Evolutionary conservation across 1,140 invertebrate species (phyloP).

Genomic region (Danaus plexippus): DNA sequence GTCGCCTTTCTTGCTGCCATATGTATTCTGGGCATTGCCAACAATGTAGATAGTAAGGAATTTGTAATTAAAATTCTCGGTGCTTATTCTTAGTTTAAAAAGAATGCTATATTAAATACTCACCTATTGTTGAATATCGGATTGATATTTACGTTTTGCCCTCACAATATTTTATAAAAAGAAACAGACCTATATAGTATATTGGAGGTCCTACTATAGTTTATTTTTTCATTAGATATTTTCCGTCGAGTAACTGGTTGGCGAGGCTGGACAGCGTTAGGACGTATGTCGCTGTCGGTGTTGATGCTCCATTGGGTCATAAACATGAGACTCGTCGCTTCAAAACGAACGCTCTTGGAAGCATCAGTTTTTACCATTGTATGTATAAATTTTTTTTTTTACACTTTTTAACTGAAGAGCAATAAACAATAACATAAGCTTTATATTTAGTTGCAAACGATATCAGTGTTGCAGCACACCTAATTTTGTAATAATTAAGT

Average conservation of each 20-base stretch:
- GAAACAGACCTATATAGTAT: too few relatives aligned
- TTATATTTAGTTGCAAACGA: too few relatives aligned
- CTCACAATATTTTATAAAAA: too few relatives aligned
- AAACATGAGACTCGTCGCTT: constrained; percentile 24
- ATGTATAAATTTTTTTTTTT: constrained; percentile 10
- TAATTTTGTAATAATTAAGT: too few relatives aligned
- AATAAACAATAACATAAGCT: background rate
- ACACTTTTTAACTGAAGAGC: background rate
- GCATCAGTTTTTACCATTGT: constrained; percentile 30
- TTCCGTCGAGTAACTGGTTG: constrained; percentile 32
- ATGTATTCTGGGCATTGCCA: constrained; percentile 17
- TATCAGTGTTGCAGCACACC: too few relatives aligned
- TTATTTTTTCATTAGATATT: background rate
- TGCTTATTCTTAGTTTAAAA: too few relatives aligned
- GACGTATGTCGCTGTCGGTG: constrained; percentile 39
- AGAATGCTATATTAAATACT: too few relatives aligned
- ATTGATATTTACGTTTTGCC: too few relatives aligned
- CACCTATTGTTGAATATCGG: too few relatives aligned
- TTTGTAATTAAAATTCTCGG: background rate
- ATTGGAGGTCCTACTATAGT: too few relatives aligned
- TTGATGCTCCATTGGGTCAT: constrained; percentile 38
- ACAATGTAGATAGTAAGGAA: constrained; percentile 28
- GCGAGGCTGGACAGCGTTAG: constrained; percentile 32
- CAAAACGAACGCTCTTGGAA: constrained; percentile 18
- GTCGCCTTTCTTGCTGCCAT: constrained; percentile 22